These are phyloP conservation scores for Eledona agricola DNA, from an alignment of 2,888 invertebrate species.

Conservation along the genomic window DNA sequence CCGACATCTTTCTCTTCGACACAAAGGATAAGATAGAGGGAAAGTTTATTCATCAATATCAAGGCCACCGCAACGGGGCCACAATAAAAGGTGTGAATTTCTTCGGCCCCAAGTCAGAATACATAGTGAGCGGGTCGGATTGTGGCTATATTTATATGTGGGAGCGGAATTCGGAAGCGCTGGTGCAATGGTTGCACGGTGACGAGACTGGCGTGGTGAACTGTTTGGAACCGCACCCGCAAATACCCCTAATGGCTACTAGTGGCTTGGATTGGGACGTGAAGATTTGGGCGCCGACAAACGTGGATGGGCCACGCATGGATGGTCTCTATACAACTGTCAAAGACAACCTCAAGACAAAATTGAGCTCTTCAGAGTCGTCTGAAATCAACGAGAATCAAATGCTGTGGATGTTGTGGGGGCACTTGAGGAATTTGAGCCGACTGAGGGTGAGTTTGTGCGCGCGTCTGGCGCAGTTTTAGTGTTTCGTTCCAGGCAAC, in stretches of 20 bases:
- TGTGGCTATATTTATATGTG: conserved; percentile 90
- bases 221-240: conserved; percentile 90
- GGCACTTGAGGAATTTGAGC: conserved; percentile 52
- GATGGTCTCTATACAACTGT: conserved; percentile 64
- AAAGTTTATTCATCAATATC: conserved; percentile 65
- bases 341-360: conserved; percentile 49
- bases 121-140: conserved; percentile 92
- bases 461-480: neutral
- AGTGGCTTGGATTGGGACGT: conserved; percentile 92
- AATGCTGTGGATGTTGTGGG: conserved; percentile 60
- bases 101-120: conserved; percentile 92
- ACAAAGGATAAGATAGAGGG: conserved; percentile 65
- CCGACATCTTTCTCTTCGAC: conserved; percentile 90
- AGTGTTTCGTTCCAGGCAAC: conserved; percentile 18
- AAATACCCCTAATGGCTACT: conserved; percentile 86
- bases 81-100: conserved; percentile 89
- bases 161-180: conserved; percentile 87
- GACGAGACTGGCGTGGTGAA: conserved; percentile 90
- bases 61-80: conserved; percentile 73
- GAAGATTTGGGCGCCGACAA: conserved; percentile 90
- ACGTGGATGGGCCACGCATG: conserved; percentile 68
- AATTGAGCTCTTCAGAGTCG: conserved; percentile 36
- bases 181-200: conserved; percentile 88
- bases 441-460: conserved; percentile 39
- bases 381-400: conserved; percentile 54